phyloP scores from a whole-genome alignment of 2,888 invertebrate species.

The Drosophila borborema region DNA sequence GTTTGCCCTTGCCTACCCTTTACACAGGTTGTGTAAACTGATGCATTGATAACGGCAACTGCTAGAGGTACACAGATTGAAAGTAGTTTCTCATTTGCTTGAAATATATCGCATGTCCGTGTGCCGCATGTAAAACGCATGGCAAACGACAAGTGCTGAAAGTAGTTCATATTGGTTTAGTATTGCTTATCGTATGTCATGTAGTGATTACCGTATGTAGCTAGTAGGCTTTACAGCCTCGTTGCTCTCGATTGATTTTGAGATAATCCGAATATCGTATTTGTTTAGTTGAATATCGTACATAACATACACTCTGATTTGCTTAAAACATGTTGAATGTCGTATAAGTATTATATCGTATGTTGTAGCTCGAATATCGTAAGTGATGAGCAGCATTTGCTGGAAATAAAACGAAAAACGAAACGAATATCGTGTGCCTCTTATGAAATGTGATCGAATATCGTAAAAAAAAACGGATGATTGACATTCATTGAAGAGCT shows the following conservation, averaged over 20 bases:
- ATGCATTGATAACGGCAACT: constrained; percentile 11
- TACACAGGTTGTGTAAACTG: constrained; percentile 9
- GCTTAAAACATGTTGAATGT: background rate
- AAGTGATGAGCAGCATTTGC: no score
- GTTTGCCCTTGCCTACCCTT: constrained; percentile 29
- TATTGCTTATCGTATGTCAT: background rate
- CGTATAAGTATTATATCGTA: background rate
- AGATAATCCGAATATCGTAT: no score
- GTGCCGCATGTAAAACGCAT: background rate
- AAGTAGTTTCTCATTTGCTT: constrained; percentile 4
- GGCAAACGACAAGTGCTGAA: background rate
- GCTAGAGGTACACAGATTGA: background rate
- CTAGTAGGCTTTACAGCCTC: no score
- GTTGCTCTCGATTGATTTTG: no score
- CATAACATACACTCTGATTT: background rate
- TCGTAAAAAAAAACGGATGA: background rate
- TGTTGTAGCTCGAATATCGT: background rate
- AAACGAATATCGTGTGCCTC: background rate
- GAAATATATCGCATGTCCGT: constrained; percentile 6
- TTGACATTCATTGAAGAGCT: no score
- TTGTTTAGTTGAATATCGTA: no score
- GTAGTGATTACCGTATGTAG: no score
- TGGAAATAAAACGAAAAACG: background rate
- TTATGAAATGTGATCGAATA: background rate
- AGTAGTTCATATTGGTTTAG: background rate